phyloP scores from a whole-genome alignment of 2,113 vertebrate genomes.

The Gorsachius goisagi region DNA sequence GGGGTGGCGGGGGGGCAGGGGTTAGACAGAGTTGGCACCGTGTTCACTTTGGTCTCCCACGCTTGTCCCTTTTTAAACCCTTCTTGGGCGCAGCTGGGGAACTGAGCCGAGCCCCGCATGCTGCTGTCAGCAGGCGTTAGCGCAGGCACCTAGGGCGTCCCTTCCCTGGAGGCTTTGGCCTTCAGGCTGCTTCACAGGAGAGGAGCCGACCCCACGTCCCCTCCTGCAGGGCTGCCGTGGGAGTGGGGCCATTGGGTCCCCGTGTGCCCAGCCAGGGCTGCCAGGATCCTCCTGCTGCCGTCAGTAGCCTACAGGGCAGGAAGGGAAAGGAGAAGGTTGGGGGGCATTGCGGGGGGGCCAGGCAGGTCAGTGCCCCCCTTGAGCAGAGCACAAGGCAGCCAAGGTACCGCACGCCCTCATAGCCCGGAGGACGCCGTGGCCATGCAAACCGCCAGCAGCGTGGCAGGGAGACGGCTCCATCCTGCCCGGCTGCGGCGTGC shows the following conservation, averaged over 20 bases:
- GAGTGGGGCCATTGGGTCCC: rapidly evolving
- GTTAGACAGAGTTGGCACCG: constrained; percentile 30
- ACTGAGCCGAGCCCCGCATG: background rate
- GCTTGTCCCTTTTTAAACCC: constrained; percentile 70
- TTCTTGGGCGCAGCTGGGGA: background rate
- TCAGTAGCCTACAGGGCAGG: background rate
- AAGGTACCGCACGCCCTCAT: rapidly evolving
- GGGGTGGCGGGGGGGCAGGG: background rate
- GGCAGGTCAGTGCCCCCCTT: background rate
- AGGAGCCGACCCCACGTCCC: background rate
- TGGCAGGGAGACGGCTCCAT: rapidly evolving
- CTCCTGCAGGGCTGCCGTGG: background rate
- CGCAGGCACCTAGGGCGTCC: background rate
- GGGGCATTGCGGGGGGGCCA: background rate
- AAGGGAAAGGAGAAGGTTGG: background rate
- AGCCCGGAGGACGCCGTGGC: rapidly evolving
- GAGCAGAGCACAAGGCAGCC: background rate
- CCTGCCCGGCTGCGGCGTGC: background rate
- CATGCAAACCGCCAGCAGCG: rapidly evolving
- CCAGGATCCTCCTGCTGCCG: background rate
- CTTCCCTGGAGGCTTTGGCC: background rate
- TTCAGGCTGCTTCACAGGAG: background rate
- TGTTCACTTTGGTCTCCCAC: constrained; percentile 71
- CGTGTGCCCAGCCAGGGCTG: background rate
- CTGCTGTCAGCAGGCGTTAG: background rate